Evolutionary conservation across 2,888 invertebrate genomes (phyloP).

Genomic region (Synanthedon vespiformis): DNA sequence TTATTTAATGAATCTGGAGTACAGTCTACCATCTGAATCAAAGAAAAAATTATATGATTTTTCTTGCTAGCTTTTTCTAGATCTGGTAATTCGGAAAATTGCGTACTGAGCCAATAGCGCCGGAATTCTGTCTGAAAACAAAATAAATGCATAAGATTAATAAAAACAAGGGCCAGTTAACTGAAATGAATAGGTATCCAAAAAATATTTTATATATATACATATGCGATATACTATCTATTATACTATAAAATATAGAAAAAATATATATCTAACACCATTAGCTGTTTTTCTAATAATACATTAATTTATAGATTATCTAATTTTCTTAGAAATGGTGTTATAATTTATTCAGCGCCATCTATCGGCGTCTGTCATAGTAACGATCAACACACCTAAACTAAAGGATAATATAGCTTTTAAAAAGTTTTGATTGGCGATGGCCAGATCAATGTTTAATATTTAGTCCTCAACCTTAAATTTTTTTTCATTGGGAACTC

Average conservation of each 20-base stretch:
- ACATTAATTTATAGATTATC: too few species aligned
- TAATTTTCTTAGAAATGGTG: too few species aligned
- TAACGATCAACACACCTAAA: too few species aligned
- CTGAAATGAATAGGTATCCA: background rate
- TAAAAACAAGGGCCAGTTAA: background rate
- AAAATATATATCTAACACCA: too few species aligned
- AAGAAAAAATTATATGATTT: slow-evolving; percentile 56
- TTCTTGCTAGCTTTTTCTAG: slow-evolving; percentile 30
- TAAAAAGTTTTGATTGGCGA: too few species aligned
- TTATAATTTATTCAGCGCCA: too few species aligned
- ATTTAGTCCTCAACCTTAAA: too few species aligned
- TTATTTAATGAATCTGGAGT: slow-evolving; percentile 44
- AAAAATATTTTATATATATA: background rate
- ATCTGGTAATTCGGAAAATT: slow-evolving; percentile 75
- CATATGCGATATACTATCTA: background rate
- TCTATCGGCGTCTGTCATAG: too few species aligned
- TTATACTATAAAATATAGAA: background rate
- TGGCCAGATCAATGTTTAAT: too few species aligned
- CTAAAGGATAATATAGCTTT: too few species aligned
- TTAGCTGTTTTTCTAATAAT: too few species aligned
- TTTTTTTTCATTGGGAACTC: too few species aligned
- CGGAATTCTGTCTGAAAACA: slow-evolving; percentile 80
- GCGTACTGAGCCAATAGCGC: slow-evolving; percentile 84
- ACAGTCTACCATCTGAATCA: slow-evolving; percentile 63
- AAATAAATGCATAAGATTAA: background rate